Evolutionary conservation across 2,888 invertebrate species (phyloP), one percentile per base, ranked within the genome.

Genomic region (Idaea dimidiata): DNA sequence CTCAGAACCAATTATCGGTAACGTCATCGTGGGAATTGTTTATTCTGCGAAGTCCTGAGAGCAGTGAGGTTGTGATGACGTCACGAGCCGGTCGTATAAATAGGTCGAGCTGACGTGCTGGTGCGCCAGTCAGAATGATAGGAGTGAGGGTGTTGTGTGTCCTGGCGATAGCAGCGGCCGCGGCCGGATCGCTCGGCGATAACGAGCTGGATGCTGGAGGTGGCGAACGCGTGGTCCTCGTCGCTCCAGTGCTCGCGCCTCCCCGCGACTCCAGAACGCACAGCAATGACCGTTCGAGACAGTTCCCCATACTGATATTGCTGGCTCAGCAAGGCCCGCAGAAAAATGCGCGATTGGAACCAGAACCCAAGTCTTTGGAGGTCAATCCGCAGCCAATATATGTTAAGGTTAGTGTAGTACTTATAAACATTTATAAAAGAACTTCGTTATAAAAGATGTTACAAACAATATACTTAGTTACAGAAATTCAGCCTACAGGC

Each of bases 121-220:
- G 88, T 83, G 82, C 83, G 84, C 77, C 88, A 91, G 90, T 91
- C 65, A 85, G 77, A 84, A 86, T 78, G 75, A 89, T 90, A 91
- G 88, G 87, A 86, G 82, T 83, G 75, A 70, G 77, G 78, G 72
- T 86, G 77, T 83, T 84, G 65, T 82, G 81, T 73, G 82, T 85
- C 73, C 68, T 91, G 62, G 84, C 86, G 78, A 74, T 89, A 59
- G 79, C 74, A 43, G 77, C 80, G 64, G 68, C 79, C 33, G 82
- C 78, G 64, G 60, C 75, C 58, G 89, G 87, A 31, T 82, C 88
- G 0, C 74, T 86, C 18, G 80, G 81, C 31, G 90, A 91, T 72
- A 90, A 91, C 65, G 71, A 79, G 57, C 71, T 91, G 54, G 91
- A 87, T 32, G 6, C 43, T 7, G 43, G 43, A 3, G 79, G 79